Base-by-base conservation (phyloP, 2,888 invertebrate species). In the Lasioglossum leucozonium region DNA sequence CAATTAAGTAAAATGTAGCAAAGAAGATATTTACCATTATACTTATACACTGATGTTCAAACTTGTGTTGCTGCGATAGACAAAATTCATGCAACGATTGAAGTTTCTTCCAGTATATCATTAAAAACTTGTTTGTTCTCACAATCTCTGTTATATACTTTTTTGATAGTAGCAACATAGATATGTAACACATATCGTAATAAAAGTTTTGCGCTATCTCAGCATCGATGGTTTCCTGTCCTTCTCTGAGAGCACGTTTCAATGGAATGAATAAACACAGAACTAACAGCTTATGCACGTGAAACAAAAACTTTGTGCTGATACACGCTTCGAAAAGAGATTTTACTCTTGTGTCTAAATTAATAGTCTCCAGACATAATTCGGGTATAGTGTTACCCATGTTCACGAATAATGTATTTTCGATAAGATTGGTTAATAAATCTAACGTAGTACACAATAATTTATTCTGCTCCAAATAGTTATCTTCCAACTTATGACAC, bases 201-300 rank as follows among this genome's bases (percentile, higher is more conserved):
- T 91, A 95, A 58, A 95, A 94, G 2, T 95, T 93, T 5, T 94
- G 95, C 0, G 94, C 93, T 0, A 88, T 65, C 4, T 91, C 90
- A 1, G 42, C 37, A 11, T 93, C 91, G 0, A 94, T 76, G 4
- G 47, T 1, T n/a, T 91, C 87, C 2, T 80, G 81, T 4, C 79
- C 69, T 65, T 82, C 81, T 87, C 88, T 88, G 13, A 91, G 81
- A 0, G 92, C 92, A 51, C 84, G 84, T 82, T 94, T 94, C 10
- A 95, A 47, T 84, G 92, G 93, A 37, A 94, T 86, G 22, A 96
- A 94, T n/a, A 94, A 90, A 44, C 95, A 91, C 82, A 96, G 94
- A 86, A 96, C 95, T 44, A 96, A 86, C 5, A 96, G 92, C 91
- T 96, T 96, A 30, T 95, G 94, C 34, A 96, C 92, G 5, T 96